Base-by-base conservation (phyloP, 1,140 invertebrate genomes). In the Chlorops oryzae region DNA sequence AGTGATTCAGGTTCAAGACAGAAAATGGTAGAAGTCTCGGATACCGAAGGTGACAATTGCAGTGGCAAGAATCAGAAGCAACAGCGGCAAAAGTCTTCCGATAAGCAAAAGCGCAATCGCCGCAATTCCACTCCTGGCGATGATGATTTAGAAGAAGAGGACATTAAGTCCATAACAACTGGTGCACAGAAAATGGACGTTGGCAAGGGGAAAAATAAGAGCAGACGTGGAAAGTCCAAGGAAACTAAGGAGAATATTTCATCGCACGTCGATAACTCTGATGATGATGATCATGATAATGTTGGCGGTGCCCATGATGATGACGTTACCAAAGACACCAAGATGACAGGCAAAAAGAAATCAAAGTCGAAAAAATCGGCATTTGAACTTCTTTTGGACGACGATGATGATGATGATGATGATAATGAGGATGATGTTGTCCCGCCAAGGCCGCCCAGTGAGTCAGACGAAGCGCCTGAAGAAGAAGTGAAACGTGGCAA, bases 361-460 rank as follows among this genome's bases (percentile, higher is more conserved):
- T 72, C 73, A 20, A 80, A 78, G 56, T 64, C 75, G 41, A 77
- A 80, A 47, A 77, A 78, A 64, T 78, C 77, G 56, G 79, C 79
- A 25, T 84, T 84, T 72, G 78, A 81, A 39, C 65, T 83, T 12
- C 65, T 83, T 51, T 75, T 78, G 59, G 74, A 79, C 47, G 80
- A 81, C 57, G 78, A 78, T 56, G 76, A 75, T 38, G 74, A 74
- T 28, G 73, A 75, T 15, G 65, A 73, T 23, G 58, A 64, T 49
- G 56, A 58, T 35, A 45, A 61, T 34, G 52, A 63, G 25, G 52
- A 42, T 39, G 52, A 58, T 34, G 46, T 40, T 12, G n/a, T n/a
- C n/a, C 37, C 57, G 6, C 72, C 71, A 24, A 59, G 67, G 15
- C 64, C 74, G 42, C 73, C 77, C 48, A 71, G 72, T 42, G 59